Evolutionary conservation across 1,140 invertebrate species (phyloP), one percentile per base, ranked within the genome.

Genomic region (Zelostemma sp.): DNA sequence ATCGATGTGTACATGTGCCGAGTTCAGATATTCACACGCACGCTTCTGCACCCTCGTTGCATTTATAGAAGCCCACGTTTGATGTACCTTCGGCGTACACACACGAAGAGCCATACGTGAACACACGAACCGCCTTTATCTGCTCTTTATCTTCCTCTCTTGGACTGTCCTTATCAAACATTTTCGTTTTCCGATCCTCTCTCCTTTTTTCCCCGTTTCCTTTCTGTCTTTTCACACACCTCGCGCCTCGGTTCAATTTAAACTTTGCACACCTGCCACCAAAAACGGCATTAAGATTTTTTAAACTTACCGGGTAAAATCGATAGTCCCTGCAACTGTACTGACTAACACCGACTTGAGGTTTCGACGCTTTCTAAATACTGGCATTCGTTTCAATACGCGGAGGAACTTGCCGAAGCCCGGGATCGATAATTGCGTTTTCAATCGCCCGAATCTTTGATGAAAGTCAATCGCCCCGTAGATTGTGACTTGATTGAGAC

Each of bases 231-330:
- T 68, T 62, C 69, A 61, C 63, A 70, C 67, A 61, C 64, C 63
- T 72, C 73, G n/a, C n/a, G 28, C 58, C 74, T 60, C 64, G 67
- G 80, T 82, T 83, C 79, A 84, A 85, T 85, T 85, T 84, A 84
- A 85, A 85, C 83, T 85, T 84, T 81, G 71, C 68, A 63, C 66
- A 68, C 74, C 74, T 75, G 65, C 77, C 69, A 61, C 75, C 75
- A 72, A 79, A 78, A 81, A 71, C 78, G 68, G 78, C 80, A 80
- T 83, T 85, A 85, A 85, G 84, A 85, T 84, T 84, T 84, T 80
- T 82, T 81, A 77, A 84, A 85, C 80, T 80, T 78, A 77, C 76
- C 8, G 21, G 66, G 54, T 74, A 79, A 77, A 80, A 77, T 79
- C 77, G 67, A 76, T 80, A 76, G 65, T 68, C 60, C 64, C 70